These are phyloP conservation scores for Pachycephala philippinensis DNA, from an alignment of 2,113 vertebrate species.

Conservation along the genomic window DNA sequence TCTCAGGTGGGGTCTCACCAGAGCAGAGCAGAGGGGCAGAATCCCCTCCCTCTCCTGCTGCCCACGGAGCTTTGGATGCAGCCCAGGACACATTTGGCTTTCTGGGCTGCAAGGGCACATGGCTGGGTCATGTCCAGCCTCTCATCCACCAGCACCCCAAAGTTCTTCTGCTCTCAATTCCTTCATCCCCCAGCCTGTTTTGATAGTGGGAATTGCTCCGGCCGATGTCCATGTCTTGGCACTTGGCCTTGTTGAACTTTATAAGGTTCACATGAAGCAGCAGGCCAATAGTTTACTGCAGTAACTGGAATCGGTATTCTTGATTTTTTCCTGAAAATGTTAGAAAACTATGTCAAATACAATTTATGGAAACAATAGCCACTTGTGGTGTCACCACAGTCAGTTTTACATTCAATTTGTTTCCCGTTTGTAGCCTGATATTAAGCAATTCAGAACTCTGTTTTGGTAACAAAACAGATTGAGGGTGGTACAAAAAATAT, in stretches of 20 bases:
- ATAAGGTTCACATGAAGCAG: background rate
- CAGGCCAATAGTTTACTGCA: background rate
- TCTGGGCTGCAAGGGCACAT: fast-evolving
- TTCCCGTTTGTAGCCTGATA: background rate
- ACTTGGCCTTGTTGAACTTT: background rate
- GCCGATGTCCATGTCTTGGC: background rate
- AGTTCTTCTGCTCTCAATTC: background rate
- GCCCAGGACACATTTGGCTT: fast-evolving
- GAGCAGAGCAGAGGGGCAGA: background rate
- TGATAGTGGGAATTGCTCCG: fast-evolving
- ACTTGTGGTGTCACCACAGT: background rate
- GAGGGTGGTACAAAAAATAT: background rate
- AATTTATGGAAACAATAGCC: background rate
- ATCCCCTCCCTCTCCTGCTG: background rate
- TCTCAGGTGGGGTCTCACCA: background rate
- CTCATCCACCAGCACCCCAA: fast-evolving
- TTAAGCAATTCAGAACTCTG: background rate
- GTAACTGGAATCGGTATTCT: background rate
- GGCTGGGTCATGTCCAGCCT: fast-evolving
- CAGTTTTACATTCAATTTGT: background rate
- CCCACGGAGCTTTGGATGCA: fast-evolving
- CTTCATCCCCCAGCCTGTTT: background rate
- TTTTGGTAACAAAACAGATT: background rate
- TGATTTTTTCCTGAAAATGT: background rate
- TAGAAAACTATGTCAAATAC: background rate